Percentiles rank a stretch among this genome's conserved stretches.
phyloP scores from a whole-genome alignment of 2,888 invertebrate species.

The Tenthredo scrophulariae region DNA sequence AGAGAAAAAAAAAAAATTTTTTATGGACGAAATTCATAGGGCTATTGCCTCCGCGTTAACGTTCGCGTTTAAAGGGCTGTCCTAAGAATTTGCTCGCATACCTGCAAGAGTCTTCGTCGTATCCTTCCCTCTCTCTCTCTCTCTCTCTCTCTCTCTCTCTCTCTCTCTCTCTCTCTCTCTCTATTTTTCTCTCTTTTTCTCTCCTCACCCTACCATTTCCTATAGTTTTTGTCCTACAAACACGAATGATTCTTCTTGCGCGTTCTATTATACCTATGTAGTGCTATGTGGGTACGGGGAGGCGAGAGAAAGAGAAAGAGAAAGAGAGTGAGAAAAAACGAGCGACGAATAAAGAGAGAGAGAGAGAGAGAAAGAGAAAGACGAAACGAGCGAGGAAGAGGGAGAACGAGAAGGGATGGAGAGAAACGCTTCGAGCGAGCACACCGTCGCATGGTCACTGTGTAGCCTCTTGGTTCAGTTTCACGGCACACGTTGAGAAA shows the following conservation, averaged over 20 bases:
- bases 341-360: constrained; percentile 40
- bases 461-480: constrained; percentile 63
- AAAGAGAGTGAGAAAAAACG: constrained; percentile 56
- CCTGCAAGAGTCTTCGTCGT: constrained; percentile 53
- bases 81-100: constrained; percentile 48
- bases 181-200: not conserved
- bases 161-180: constrained; percentile 24
- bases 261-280: constrained; percentile 20
- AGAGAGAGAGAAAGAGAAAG: constrained; percentile 56
- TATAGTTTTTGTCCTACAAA: constrained; percentile 67
- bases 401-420: constrained; percentile 55
- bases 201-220: constrained; percentile 30
- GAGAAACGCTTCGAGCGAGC: constrained; percentile 37
- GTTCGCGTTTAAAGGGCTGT: constrained; percentile 43
- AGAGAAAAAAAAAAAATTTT: not conserved
- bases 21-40: constrained; percentile 13
- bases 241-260: constrained; percentile 53
- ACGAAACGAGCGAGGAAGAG: constrained; percentile 25
- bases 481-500: constrained; percentile 66
- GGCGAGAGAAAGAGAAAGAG: constrained; percentile 40
- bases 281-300: not conserved
- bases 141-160: constrained; percentile 25
- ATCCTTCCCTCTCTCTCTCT: constrained; percentile 36
- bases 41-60: constrained; percentile 16
- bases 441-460: constrained; percentile 47